phyloP scores from a whole-genome alignment of 1,140 invertebrate genomes.

The Saccostrea echinata region DNA sequence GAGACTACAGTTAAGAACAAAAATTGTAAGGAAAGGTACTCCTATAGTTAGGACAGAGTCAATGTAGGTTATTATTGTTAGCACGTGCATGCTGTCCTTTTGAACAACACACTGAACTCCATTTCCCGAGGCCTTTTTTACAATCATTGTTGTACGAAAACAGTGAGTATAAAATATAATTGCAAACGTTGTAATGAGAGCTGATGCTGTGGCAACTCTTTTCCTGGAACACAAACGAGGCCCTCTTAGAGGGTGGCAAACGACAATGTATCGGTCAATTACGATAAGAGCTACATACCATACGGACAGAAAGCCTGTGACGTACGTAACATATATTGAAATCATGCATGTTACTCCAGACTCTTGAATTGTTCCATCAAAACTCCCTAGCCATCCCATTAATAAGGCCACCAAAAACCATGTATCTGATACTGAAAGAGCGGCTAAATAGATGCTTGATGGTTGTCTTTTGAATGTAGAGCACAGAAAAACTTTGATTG shows the following conservation, averaged over 20 bases:
- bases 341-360: conserved; percentile 67
- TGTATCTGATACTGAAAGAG: conserved; percentile 82
- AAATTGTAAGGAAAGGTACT: conserved; percentile 82
- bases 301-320: conserved; percentile 76
- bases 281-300: conserved; percentile 79
- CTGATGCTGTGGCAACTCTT: conserved; percentile 61
- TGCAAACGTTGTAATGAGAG: conserved; percentile 60
- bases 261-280: conserved; percentile 78
- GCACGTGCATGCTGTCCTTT: conserved; percentile 67
- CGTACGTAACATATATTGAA: conserved; percentile 75
- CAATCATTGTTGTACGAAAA: conserved; percentile 62
- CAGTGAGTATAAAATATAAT: conserved; percentile 70
- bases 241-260: conserved; percentile 75
- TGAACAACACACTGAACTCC: conserved; percentile 49
- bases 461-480: conserved; percentile 83
- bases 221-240: conserved; percentile 70
- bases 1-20: conserved; percentile 81
- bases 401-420: conserved; percentile 81
- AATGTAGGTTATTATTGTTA: conserved; percentile 82
- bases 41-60: conserved; percentile 83
- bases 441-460: conserved; percentile 84
- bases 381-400: conserved; percentile 82
- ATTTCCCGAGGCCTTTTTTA: conserved; percentile 42
- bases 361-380: conserved; percentile 70
- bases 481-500: conserved; percentile 82